These are phyloP conservation scores for Diabrotica virgifera DNA, from an alignment of 1,140 invertebrate species.

Conservation along the genomic window DNA sequence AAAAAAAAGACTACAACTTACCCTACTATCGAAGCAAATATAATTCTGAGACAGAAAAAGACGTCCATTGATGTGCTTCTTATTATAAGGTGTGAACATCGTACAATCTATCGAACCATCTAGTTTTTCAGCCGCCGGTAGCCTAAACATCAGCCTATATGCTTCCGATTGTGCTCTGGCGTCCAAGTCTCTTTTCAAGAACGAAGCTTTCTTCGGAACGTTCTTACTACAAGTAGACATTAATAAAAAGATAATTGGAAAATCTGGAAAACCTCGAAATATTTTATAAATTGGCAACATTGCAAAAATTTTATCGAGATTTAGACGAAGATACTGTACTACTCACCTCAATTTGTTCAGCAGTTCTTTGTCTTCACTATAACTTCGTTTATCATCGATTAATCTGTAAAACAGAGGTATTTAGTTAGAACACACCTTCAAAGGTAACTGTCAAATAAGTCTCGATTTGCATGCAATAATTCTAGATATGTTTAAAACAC, in stretches of 20 bases:
- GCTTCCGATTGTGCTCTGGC: constrained; percentile 87
- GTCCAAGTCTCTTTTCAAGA: constrained; percentile 91
- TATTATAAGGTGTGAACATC: constrained; percentile 95
- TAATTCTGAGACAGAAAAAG: constrained; percentile 93
- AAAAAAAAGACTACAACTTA: constrained; percentile 50
- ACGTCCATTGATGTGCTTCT: constrained; percentile 83
- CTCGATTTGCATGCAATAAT: too few relatives aligned
- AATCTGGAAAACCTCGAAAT: too few relatives aligned
- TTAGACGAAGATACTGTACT: background rate
- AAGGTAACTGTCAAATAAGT: background rate
- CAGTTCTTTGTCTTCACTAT: constrained; percentile 80
- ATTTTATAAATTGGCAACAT: too few relatives aligned
- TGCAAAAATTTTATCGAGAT: too few relatives aligned
- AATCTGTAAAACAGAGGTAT: constrained; percentile 54
- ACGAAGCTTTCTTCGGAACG: constrained; percentile 81
- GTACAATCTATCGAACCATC: constrained; percentile 89
- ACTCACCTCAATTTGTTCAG: constrained; percentile 72
- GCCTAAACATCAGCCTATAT: constrained; percentile 78
- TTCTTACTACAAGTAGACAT: constrained; percentile 61
- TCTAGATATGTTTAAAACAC: too few relatives aligned
- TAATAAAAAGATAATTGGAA: too few relatives aligned
- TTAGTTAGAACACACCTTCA: background rate
- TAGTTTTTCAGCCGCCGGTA: constrained; percentile 85
- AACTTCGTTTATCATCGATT: constrained; percentile 82
- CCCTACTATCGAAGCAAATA: constrained; percentile 93